Base-by-base conservation (phyloP, 1,140 invertebrate genomes). In the Grapholita molesta region DNA sequence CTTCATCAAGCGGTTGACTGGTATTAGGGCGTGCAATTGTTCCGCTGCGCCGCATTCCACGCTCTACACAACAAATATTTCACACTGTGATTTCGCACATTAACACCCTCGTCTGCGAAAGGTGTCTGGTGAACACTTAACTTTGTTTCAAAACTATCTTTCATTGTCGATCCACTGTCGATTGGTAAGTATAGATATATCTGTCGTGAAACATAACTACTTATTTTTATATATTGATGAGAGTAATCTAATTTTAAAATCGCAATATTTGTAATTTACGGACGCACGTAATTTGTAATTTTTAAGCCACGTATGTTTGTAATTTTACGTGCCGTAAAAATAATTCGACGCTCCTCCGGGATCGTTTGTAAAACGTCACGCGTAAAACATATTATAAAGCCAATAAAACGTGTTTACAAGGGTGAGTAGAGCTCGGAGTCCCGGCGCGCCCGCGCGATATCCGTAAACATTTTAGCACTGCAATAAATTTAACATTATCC, bases 381-480 rank as follows among this genome's bases (percentile, higher is more conserved):
- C 88, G 88, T 91, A 91, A 88, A 91, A 91, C 89, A 91, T 91
- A 90, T 91, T 90, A 90, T 90, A 91, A 91, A 91, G 89, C 89
- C 88, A 91, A 91, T 91, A 91, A 91, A 91, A 91, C 89, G 89
- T 91, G 89, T 91, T 91, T 90, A 91, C 88, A 91, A 90, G 88
- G 89, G 88, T 89, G 89, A 89, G 82, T 83, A 79, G 83, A 78
- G 81, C 83, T 83, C 82, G 80, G 75, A 70, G 42, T 76, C 64
- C 74, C 79, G 73, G 21, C 80, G 79, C 78, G 84, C 75, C 79
- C 80, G 75, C 77, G 80, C 80, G 84, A 85, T 90, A 91, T 89
- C 85, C 85, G 86, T 91, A 89, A 91, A 91, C 86, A 89, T 90
- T 90, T 90, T 88, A 91, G 86, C 88, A 76, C 84, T 88, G 86